Base-by-base conservation (phyloP, 2,888 invertebrate species). In the Esperia sulphurella region DNA sequence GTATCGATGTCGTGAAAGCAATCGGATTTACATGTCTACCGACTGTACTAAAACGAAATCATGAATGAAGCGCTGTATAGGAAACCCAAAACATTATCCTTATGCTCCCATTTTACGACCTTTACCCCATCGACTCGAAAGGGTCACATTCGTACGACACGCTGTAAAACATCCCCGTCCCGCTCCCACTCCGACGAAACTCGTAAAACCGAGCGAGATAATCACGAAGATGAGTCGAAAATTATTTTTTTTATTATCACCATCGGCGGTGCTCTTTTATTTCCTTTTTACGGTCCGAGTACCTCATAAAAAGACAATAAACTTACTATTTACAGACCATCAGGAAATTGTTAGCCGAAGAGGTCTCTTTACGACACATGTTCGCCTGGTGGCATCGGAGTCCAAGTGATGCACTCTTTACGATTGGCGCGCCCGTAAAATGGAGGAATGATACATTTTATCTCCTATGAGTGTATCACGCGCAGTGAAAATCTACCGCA, bases 291-390 rank as follows among this genome's bases (percentile, higher is more conserved):
- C 87, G 89, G 87, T 87, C 88, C 85, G 88, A 90, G 90, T 90
- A 90, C 89, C 90, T 90, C 90, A 90, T 90, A 90, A 90, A 90
- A 90, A 88, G 85, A 89, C 89, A 89, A 85, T 90, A 90, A 90
- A 90, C 88, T 89, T 89, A 89, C 89, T 90, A 90, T 90, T 90
- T 90, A 90, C 89, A 90, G 90, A 88, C 89, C 89, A 89, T 89
- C 89, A 88, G 89, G 89, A 89, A 89, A 89, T 89, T 89, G 89
- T 89, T 89, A 89, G 88, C 76, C 85, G 86, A 84, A 89, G 89
- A 89, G 89, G 88, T 87, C 87, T 82, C 89, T 89, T 89, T 86
- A 89, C 89, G 88, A 87, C 87, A 83, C 86, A 85, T 86, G 89
- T 80, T 85, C 74, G 74, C 76, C 77, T 72, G 78, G 81, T 73